Conservation (phyloP, 2,888 invertebrate species). For the Dasypolia templi region DNA sequence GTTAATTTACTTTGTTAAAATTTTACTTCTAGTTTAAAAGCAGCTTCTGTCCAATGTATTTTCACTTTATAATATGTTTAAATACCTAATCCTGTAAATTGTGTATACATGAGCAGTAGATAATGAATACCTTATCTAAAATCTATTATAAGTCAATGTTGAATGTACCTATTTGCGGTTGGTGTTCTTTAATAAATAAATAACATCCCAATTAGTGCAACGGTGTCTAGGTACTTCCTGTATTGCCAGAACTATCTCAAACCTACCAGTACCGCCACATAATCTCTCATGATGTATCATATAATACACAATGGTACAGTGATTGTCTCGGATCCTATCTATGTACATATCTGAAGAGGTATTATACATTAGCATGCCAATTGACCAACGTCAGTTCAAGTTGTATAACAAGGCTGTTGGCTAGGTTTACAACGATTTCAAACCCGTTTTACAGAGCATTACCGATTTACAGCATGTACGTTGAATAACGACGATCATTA, state of each 20-base stretch:
- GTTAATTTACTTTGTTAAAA: background rate
- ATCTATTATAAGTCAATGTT: background rate
- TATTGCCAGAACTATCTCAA: background rate
- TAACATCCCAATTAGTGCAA: background rate
- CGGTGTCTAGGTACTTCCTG: constrained; percentile 9
- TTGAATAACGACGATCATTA: constrained; percentile 25
- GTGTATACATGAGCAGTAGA: background rate
- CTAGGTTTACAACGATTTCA: constrained; percentile 9
- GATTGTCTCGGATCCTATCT: constrained; percentile 38
- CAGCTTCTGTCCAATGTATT: too few species aligned
- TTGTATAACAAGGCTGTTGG: constrained; percentile 28
- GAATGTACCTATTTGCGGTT: background rate
- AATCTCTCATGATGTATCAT: constrained; percentile 25
- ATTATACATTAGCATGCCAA: constrained; percentile 34
- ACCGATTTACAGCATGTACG: constrained; percentile 31
- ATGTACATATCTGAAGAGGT: constrained; percentile 37
- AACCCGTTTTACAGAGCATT: constrained; percentile 25
- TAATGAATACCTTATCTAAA: background rate
- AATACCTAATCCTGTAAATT: background rate
- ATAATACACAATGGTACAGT: constrained; percentile 40
- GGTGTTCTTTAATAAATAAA: background rate
- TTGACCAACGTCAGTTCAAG: constrained; percentile 31
- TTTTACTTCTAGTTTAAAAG: background rate
- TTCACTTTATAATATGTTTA: too few species aligned
- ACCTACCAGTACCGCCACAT: background rate